A percentile compares a stretch with the other conserved stretches of the same genome.
phyloP scores from a whole-genome alignment of 2,797 vertebrate genomes.

The Urocyon cinereoargenteus region DNA sequence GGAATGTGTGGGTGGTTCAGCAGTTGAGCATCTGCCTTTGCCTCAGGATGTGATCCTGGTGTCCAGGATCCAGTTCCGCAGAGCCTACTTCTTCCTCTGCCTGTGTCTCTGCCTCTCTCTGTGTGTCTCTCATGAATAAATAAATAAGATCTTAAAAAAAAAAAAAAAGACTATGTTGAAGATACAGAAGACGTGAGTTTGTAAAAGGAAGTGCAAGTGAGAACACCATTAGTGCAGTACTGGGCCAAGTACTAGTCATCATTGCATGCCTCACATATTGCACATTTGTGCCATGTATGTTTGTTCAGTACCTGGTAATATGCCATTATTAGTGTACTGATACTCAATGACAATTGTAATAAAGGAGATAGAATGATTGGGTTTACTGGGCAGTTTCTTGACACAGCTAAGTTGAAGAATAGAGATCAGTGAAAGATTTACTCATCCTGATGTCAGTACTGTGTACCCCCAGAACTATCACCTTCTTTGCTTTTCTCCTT shows the following conservation, averaged over 20 bases:
- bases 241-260: neutral
- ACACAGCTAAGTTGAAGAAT: neutral
- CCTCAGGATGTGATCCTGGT: no score
- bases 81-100: no score
- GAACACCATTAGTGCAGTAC: fast-evolving
- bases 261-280: neutral
- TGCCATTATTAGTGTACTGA: neutral
- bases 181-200: neutral
- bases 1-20: no score
- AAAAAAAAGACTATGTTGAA: neutral
- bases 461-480: neutral
- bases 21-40: no score
- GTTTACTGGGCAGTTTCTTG: neutral
- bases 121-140: no score
- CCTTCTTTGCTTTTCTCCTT: neutral
- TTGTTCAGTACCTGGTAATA: neutral
- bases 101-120: no score
- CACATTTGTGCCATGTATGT: neutral
- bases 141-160: no score
- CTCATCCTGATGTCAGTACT: no score
- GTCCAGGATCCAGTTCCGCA: no score
- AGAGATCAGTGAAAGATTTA: neutral
- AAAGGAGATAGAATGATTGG: neutral
- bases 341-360: neutral
- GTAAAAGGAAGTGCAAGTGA: neutral